Percentiles rank a stretch among this genome's conserved stretches.
phyloP scores from a whole-genome alignment of 2,797 vertebrate species.

The Parotocinclus haroldoi region DNA sequence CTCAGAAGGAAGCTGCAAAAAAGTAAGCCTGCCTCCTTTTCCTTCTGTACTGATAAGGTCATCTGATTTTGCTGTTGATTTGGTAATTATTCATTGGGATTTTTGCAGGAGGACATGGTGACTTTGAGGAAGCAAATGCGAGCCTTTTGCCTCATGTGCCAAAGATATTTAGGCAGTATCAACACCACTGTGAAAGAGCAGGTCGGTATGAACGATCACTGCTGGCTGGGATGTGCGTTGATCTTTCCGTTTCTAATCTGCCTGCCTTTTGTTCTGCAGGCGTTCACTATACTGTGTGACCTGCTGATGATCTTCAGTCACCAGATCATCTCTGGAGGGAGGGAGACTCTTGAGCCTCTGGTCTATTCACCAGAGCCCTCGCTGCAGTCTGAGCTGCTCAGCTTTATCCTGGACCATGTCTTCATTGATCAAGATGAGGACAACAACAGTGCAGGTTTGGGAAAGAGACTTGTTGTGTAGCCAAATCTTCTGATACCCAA shows the following conservation, averaged over 20 bases:
- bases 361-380: conserved; percentile 92
- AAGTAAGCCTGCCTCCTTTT: conserved; percentile 67
- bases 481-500: too few species aligned
- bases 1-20: conserved; percentile 91
- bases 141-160: conserved; percentile 98
- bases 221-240: neutral
- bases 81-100: neutral
- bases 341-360: conserved; percentile 90
- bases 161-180: conserved; percentile 97
- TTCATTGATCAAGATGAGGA: conserved; percentile 99
- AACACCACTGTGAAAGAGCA: conserved; percentile 99
- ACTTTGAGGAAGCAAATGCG: conserved; percentile 97
- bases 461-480: neutral
- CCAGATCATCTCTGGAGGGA: conserved; percentile 94
- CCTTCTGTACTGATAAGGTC: neutral
- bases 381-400: conserved; percentile 90
- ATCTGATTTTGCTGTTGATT: neutral
- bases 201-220: conserved; percentile 66
- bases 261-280: conserved; percentile 65
- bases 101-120: conserved; percentile 86
- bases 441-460: conserved; percentile 86
- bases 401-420: conserved; percentile 97
- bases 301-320: conserved; percentile 99
- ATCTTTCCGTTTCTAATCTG: neutral
- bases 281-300: conserved; percentile 97